Base-by-base conservation (phyloP, 2,888 invertebrate genomes). In the Patella caerulea region DNA sequence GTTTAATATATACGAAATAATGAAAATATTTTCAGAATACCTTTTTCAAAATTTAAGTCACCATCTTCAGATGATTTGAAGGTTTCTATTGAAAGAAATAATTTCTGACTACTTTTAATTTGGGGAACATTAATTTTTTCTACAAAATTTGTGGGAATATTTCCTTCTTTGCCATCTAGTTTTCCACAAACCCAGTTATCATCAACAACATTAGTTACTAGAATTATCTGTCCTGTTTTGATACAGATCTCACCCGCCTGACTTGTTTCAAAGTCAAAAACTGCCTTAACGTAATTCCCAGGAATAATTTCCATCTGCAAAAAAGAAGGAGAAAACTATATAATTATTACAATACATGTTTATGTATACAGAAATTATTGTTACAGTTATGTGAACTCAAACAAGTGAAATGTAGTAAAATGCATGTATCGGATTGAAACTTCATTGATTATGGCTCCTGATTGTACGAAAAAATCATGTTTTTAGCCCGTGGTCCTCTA, bases 141-240 rank as follows among this genome's bases (percentile, higher is more conserved):
- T 65, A 91, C 90, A 86, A 89, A 90, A 73, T 84, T 87, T 17
- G 82, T 69, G 0, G 91, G 91, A 78, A 91, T 90, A 79, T 83
- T 89, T 14, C 91, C 91, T 72, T 86, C 84, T 14, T 74, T 71
- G 19, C 84, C 83, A 55, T 82, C 79, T 12, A 82, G 81, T 11
- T 75, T 76, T 12, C 91, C 91, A 73, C 79, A 81, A 29, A 89
- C 83, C 91, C 91, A 91, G 83, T 90, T 89, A 34, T 85, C 85
- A 81, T 91, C 89, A 3, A 90, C 79, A 12, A 82, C 82, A 19
- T 82, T 79, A 45, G 85, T 86, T 34, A 91, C 86, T 79, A 81
- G 81, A 71, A 89, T 81, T 17, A 91, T 81, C 79, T 91, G 91
- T 65, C 88, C 88, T 77, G 81, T 82, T 24, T 76, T 69, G 59